Evolutionary conservation across 2,888 invertebrate species (phyloP), one percentile per base, ranked within the genome.

Genomic region (Carabus problematicus): DNA sequence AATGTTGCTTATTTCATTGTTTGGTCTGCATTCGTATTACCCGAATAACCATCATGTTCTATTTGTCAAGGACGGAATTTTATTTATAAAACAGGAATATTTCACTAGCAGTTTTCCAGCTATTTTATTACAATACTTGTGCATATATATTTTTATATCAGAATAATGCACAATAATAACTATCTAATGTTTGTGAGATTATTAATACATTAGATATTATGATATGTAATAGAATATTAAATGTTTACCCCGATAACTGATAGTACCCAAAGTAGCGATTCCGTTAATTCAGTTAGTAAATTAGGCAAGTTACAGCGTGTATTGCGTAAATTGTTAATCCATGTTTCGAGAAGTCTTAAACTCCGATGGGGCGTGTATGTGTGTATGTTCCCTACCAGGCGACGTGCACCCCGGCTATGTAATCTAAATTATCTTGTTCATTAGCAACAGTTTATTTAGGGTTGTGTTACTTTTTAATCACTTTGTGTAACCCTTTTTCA

Each of bases 371-470:
- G 29, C 29, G 29, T 29, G 6, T 29, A 52, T 16, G 52, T 52
- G 52, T 16, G 52, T 52, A 16, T 19, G 64, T 55, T 29, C 43
- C 43, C 42, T 52, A 45, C 60, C 60, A 14, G 8, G 60, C 60
- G n/a, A 11, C 43, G 47, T 52, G 16, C 12, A 52, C 52, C 19
- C 16, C 18, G 18, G 52, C 16, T 9, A 52, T 52, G 52, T 49
- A 59, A 67, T 67, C 60, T 67, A 67, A 67, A 67, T 67, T 67
- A 67, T 67, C 67, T 54, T 54, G 67, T 67, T 67, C 67, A 67
- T 67, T 67, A 67, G 59, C 41, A 39, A 52, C 56, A 59, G 67
- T 67, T 59, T 67, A 67, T 67, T 67, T 67, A 60, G 67, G 60
- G 60, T 67, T 54, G 54, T 60, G 60, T 67, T 67, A 60, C 67